phyloP scores from a whole-genome alignment of 2,888 invertebrate species.

The Polyploca ridens region DNA sequence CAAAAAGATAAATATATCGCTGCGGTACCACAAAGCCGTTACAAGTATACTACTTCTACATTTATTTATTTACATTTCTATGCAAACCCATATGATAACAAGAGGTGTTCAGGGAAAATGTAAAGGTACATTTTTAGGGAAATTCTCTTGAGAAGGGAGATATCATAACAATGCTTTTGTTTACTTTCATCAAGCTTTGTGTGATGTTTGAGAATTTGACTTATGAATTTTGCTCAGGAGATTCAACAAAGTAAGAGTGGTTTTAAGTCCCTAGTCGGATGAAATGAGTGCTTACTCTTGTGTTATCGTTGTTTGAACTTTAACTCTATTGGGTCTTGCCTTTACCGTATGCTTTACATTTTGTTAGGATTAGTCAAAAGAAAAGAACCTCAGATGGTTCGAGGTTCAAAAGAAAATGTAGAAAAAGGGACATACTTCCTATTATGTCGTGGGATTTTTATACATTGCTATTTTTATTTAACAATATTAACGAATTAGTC shows the following conservation, averaged over 20 bases:
- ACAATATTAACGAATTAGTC: too few species aligned
- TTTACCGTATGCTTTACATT: neutral
- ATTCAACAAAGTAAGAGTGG: conserved; percentile 34
- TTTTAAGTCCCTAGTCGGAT: conserved; percentile 22
- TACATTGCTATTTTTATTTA: too few species aligned
- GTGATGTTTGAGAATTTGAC: conserved; percentile 41
- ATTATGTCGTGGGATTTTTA: too few species aligned
- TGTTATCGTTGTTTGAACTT: conserved; percentile 18
- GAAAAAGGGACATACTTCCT: neutral
- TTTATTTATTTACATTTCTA: neutral
- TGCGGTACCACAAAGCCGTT: too few species aligned
- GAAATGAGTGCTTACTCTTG: conserved; percentile 20
- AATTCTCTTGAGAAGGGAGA: conserved; percentile 37
- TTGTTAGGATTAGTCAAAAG: neutral
- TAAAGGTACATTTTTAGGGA: conserved; percentile 46
- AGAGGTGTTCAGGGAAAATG: conserved; percentile 46
- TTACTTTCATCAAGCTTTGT: conserved; percentile 51
- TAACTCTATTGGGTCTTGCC: neutral
- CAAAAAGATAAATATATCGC: too few species aligned
- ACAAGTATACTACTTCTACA: too few species aligned
- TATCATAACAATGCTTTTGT: conserved; percentile 53
- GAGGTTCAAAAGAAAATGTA: neutral
- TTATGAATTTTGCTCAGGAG: conserved; percentile 42
- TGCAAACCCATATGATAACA: conserved; percentile 36
- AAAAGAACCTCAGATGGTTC: neutral